Conservation (phyloP, 2,113 vertebrate genomes). For the Perognathus longimembris region DNA sequence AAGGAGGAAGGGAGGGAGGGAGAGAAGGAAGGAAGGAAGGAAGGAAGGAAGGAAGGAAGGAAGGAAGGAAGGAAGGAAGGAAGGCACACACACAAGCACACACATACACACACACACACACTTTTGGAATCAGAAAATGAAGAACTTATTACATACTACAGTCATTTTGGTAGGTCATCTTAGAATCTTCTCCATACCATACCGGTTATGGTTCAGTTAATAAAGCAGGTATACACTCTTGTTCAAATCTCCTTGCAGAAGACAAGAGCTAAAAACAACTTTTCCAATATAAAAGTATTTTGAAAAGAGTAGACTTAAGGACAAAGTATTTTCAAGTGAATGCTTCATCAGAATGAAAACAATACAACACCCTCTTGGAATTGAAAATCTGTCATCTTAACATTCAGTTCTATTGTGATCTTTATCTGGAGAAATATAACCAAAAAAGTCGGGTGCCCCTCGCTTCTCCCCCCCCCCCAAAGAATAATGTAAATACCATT, state of each 20-base stretch:
- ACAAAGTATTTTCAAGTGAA: not conserved
- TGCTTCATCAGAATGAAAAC: conserved; percentile 19
- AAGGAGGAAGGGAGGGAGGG: too few species aligned
- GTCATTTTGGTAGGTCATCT: not conserved
- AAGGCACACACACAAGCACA: too few species aligned
- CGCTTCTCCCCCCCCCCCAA: not conserved
- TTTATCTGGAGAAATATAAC: not conserved
- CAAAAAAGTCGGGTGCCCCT: not conserved
- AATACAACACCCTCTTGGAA: not conserved
- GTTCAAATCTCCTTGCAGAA: not conserved
- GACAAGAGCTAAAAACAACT: not conserved
- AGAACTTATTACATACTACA: not conserved
- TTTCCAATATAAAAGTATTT: not conserved
- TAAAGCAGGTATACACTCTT: not conserved
- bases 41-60: too few species aligned
- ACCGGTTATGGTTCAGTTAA: not conserved
- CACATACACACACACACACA: too few species aligned
- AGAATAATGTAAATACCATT: not conserved
- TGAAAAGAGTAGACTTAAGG: not conserved
- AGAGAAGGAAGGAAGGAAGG: too few species aligned
- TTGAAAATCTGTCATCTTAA: not conserved
- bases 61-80: too few species aligned
- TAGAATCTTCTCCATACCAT: not conserved
- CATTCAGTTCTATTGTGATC: not conserved
- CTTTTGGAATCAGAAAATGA: conserved; percentile 1